These are phyloP conservation scores for Tubulanus polymorphus DNA, from an alignment of 2,888 invertebrate species.

Conservation along the genomic window DNA sequence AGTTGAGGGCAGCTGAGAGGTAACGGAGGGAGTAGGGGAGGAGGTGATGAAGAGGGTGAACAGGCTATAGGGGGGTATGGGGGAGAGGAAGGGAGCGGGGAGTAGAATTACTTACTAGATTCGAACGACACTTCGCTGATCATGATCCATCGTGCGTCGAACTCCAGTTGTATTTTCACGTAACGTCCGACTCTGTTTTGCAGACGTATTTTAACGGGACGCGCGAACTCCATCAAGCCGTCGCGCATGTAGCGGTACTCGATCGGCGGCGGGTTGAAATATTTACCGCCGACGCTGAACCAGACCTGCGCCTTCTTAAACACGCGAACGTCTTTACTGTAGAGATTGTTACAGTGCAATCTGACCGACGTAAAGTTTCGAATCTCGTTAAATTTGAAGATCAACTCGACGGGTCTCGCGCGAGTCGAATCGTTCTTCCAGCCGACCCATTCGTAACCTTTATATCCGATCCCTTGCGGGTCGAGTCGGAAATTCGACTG, in stretches of 20 bases:
- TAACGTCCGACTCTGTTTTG: constrained; percentile 77
- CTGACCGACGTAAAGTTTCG: constrained; percentile 80
- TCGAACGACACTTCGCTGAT: constrained; percentile 85
- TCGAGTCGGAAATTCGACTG: constrained; percentile 69
- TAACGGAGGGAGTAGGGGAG: no score
- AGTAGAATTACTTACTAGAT: constrained; percentile 73
- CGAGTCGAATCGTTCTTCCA: constrained; percentile 68
- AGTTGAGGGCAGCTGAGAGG: no score
- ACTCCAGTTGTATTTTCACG: constrained; percentile 70
- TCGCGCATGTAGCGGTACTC: constrained; percentile 65
- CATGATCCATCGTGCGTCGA: constrained; percentile 81
- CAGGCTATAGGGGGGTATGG: no score
- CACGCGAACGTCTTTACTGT: constrained; percentile 78
- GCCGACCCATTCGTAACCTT: constrained; percentile 82
- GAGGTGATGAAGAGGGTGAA: no score
- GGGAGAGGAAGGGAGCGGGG: no score
- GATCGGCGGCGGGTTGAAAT: constrained; percentile 74
- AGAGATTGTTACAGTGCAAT: constrained; percentile 80
- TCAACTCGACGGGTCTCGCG: constrained; percentile 66
- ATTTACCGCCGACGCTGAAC: constrained; percentile 72
- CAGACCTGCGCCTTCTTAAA: constrained; percentile 75
- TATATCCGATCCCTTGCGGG: constrained; percentile 61
- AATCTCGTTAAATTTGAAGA: constrained; percentile 83
- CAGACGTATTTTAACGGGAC: constrained; percentile 77
- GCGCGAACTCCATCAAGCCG: constrained; percentile 72